These are phyloP conservation scores for Smithornis capensis DNA, from an alignment of 2,113 vertebrate genomes.

Conservation along the genomic window DNA sequence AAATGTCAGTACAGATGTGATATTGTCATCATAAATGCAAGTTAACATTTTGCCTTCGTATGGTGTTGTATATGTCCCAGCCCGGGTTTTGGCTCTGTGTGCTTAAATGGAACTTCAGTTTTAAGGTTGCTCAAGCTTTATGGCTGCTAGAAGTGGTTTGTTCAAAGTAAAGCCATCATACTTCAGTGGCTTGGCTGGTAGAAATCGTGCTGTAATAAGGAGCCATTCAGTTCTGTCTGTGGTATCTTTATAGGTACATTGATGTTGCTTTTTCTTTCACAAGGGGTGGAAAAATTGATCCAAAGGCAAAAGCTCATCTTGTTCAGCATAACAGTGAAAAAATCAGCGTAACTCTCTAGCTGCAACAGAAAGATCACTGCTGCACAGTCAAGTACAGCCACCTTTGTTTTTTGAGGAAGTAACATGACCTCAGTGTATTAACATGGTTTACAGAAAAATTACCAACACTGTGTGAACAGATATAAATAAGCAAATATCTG, in stretches of 20 bases:
- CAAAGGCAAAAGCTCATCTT: background rate
- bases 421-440: background rate
- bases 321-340: background rate
- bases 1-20: background rate
- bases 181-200: background rate
- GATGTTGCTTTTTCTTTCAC: background rate
- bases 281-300: background rate
- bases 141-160: background rate
- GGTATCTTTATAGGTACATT: background rate
- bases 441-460: background rate
- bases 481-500: background rate
- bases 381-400: background rate
- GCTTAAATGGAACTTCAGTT: background rate
- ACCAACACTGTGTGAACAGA: accelerated
- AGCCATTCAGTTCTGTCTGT: background rate
- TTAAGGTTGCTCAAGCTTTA: background rate
- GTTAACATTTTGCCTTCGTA: background rate
- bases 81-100: background rate
- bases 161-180: background rate
- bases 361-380: background rate
- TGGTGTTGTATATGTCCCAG: background rate
- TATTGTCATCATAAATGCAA: background rate
- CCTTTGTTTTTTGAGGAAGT: background rate
- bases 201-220: background rate
- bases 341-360: background rate